Evolutionary conservation across 2,113 vertebrate genomes (phyloP), one percentile per base, ranked within the genome.

Genomic region (Eidolon helvum): DNA sequence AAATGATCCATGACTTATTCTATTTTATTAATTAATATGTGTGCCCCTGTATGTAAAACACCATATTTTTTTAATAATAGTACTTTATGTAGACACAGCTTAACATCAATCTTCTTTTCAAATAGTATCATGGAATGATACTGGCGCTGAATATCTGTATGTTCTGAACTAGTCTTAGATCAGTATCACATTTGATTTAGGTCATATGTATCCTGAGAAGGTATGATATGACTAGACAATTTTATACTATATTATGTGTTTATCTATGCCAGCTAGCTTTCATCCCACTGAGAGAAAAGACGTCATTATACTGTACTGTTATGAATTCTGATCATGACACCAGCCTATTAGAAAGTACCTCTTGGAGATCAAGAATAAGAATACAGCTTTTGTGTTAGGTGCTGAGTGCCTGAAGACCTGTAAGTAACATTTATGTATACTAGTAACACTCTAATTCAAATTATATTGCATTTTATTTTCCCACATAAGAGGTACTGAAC

Each of bases 61-160:
- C 9, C 9, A 80, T 68, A 45, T 16, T 89, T 87, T 87, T 57
- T 57, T 43, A 79, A 69, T 28, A 68, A 75, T 68, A 86, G 4
- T 48, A 38, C 12, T 72, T 91, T 77, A 82, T 35, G 30, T 50
- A 90, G 5, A 63, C 1, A 82, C 2, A 82, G 1, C 16, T 55
- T 94, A 63, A 72, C 12, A 74, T n/a, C 45, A 6, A 33, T 38
- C 91, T 96, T 93, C 38, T 87, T 71, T 96, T 90, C 26, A 82
- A 78, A 66, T 90, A 48, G 71, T 53, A 87, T n/a, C 16, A 90
- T 59, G 0, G 11, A 65, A 59, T 45, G 35, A 80, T 80, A 50
- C 10, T 96, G 65, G 1, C 10, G 75, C 10, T 88, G 50, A 91
- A 77, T 80, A 87, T 63, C 8, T 63, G 8, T 80, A 10, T 69